Evolutionary conservation across 2,888 invertebrate genomes (phyloP).

Genomic region (Synanthedon andrenaeformis): DNA sequence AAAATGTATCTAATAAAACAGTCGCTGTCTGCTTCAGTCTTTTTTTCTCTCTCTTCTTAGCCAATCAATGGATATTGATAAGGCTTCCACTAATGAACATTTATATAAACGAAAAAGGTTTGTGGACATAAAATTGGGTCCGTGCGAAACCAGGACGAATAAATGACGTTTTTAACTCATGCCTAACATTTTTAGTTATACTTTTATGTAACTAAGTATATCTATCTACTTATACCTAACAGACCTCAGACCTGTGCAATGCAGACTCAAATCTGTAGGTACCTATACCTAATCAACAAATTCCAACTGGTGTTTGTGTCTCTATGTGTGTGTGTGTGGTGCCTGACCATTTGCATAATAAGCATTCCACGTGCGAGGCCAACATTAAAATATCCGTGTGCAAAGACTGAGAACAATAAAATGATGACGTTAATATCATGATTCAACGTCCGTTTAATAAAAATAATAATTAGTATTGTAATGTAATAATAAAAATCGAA

Average conservation of each 20-base stretch:
- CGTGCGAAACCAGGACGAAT: too few relatives aligned
- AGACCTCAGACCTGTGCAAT: too few relatives aligned
- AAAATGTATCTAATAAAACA: neutral
- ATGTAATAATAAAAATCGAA: constrained; percentile 20
- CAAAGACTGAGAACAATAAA: constrained; percentile 5
- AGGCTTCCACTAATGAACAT: too few relatives aligned
- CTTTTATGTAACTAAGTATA: too few relatives aligned
- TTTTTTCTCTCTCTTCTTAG: neutral
- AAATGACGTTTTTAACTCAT: too few relatives aligned
- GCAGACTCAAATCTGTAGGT: too few relatives aligned
- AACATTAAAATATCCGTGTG: neutral
- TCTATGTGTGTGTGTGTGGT: neutral
- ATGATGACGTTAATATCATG: constrained; percentile 4
- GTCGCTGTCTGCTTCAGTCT: neutral
- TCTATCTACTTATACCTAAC: too few relatives aligned
- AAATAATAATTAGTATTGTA: neutral
- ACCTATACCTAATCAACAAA: too few relatives aligned
- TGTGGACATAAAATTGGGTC: too few relatives aligned
- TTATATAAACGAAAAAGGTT: neutral
- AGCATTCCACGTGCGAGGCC: neutral
- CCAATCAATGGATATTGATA: too few relatives aligned
- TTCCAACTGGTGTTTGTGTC: too few relatives aligned
- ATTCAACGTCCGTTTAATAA: neutral
- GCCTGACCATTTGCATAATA: neutral
- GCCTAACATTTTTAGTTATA: too few relatives aligned